phyloP scores from a whole-genome alignment of 92 coral and sea anemone species.

The Hydrozoanthus gracilis region DNA sequence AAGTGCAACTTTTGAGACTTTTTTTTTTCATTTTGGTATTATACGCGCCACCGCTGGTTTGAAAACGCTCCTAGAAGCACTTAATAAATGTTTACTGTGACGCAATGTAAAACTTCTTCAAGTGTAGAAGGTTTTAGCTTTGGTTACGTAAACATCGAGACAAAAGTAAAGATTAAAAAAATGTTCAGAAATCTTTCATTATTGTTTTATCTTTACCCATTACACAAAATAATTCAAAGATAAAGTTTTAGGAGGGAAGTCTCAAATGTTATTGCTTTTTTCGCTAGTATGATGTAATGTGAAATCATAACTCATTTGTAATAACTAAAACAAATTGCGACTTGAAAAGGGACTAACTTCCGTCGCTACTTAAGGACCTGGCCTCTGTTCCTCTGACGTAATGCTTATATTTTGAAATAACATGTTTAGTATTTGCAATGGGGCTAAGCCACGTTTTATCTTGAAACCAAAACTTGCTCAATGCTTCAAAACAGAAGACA shows the following conservation, averaged over 20 bases:
- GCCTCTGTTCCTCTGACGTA: slow-evolving; percentile 10
- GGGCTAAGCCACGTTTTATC: slow-evolving; percentile 5
- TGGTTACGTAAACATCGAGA: slow-evolving; percentile 13
- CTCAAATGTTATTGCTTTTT: neutral
- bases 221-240: neutral
- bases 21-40: neutral
- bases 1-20: neutral
- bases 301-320: neutral
- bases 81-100: slow-evolving; percentile 36
- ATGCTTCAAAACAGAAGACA: neutral
- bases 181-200: neutral
- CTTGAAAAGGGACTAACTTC: neutral
- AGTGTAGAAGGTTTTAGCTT: slow-evolving; percentile 12
- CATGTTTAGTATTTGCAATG: neutral
- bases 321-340: slow-evolving; percentile 14
- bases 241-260: neutral
- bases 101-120: slow-evolving; percentile 16
- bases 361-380: neutral
- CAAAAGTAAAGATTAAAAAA: neutral
- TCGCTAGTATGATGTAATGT: slow-evolving; percentile 6
- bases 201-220: neutral
- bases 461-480: neutral
- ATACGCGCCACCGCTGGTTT: neutral
- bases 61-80: neutral
- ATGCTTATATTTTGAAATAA: slow-evolving; percentile 4